These are phyloP conservation scores for Ostrea edulis DNA, from an alignment of 1,140 invertebrate species.

Conservation along the genomic window DNA sequence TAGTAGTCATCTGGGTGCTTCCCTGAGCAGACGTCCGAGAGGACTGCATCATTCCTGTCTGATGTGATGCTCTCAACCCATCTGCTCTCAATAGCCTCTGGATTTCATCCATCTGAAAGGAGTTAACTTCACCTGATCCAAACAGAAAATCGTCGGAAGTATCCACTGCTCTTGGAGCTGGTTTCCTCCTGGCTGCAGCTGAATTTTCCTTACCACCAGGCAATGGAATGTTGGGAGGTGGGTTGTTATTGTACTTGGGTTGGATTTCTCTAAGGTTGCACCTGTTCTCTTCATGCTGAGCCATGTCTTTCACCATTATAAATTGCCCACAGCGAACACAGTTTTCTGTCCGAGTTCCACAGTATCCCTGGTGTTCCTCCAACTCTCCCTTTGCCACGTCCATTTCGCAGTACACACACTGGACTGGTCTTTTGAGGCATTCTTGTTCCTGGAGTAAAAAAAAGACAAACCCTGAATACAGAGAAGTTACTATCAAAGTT, in stretches of 20 bases:
- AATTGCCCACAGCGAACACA: conserved; percentile 84
- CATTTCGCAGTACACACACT: conserved; percentile 84
- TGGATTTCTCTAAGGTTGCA: conserved; percentile 67
- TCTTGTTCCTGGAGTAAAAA: conserved; percentile 70
- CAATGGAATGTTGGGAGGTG: conserved; percentile 48
- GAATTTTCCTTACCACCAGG: conserved; percentile 51
- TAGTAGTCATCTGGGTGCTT: neutral
- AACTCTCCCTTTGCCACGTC: conserved; percentile 83
- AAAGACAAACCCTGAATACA: conserved; percentile 25
- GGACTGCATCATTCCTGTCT: neutral
- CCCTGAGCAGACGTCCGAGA: neutral
- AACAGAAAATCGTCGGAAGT: conserved; percentile 46
- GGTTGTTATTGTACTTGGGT: conserved; percentile 1
- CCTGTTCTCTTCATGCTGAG: conserved; percentile 84
- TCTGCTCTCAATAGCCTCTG: conserved; percentile 48
- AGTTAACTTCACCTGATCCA: conserved; percentile 27
- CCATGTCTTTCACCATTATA: conserved; percentile 85
- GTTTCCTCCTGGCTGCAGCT: conserved; percentile 25
- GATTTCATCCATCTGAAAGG: conserved; percentile 60
- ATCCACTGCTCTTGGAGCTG: neutral
- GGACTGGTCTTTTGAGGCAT: conserved; percentile 76
- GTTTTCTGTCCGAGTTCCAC: conserved; percentile 85
- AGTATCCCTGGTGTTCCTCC: conserved; percentile 84
- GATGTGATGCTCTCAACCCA: conserved; percentile 39
- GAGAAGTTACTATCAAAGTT: neutral